Conservation (phyloP, 1,140 invertebrate species). For the Solen grandis region DNA sequence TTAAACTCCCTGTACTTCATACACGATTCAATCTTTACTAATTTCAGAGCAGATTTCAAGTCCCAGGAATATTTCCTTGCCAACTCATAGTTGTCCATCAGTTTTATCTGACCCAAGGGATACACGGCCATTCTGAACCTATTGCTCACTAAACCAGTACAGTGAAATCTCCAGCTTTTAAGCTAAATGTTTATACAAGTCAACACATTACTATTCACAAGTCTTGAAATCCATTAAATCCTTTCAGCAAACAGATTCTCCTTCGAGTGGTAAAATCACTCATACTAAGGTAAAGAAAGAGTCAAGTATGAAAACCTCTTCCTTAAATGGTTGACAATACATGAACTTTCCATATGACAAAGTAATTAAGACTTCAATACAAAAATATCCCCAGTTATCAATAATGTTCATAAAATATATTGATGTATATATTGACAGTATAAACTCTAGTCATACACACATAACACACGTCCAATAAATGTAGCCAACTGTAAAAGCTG, state of each 20-base stretch:
- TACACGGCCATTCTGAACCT: constrained; percentile 36
- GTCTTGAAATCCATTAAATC: background rate
- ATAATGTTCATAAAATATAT: background rate
- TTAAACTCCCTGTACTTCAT: constrained; percentile 44
- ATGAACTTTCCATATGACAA: too few species aligned
- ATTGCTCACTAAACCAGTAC: background rate
- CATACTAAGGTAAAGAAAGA: too few species aligned
- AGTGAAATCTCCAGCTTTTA: background rate
- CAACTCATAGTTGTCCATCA: constrained; percentile 55
- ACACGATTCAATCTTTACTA: constrained; percentile 47
- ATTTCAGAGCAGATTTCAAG: constrained; percentile 17
- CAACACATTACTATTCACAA: background rate
- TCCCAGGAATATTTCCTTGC: constrained; percentile 46
- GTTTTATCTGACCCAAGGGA: constrained; percentile 36
- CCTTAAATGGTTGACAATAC: too few species aligned
- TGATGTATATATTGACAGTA: background rate
- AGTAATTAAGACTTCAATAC: too few species aligned
- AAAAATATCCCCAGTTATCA: background rate
- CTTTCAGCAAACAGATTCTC: too few species aligned
- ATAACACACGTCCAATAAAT: background rate
- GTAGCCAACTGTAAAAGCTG: background rate
- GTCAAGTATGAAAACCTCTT: too few species aligned
- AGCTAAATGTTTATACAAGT: background rate
- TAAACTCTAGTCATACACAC: background rate
- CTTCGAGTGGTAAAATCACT: too few species aligned